Percentiles rank a stretch among this genome's conserved stretches.
Conservation (phyloP, 2,113 vertebrate species). For the Bolborhynchus lineola region DNA sequence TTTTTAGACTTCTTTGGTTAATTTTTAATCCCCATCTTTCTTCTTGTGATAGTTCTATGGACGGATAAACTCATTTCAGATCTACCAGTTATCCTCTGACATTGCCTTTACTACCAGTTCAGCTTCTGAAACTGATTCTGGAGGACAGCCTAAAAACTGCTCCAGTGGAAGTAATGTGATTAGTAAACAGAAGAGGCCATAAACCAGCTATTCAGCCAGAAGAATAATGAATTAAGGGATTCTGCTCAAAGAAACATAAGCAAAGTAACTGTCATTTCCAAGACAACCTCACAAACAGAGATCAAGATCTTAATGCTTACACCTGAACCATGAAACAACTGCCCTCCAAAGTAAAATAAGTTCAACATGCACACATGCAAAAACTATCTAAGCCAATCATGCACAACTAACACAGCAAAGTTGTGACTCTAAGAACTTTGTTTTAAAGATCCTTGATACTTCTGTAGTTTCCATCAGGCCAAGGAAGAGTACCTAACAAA, state of each 20-base stretch:
- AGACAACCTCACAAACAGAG: background rate
- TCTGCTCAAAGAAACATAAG: background rate
- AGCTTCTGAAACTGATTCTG: background rate
- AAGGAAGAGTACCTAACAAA: background rate
- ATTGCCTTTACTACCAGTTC: background rate
- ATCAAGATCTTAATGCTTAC: background rate
- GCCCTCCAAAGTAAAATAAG: background rate
- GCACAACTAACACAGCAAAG: background rate
- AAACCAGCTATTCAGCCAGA: background rate
- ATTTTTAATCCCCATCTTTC: constrained; percentile 52
- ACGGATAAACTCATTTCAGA: constrained; percentile 26
- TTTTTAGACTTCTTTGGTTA: constrained; percentile 29
- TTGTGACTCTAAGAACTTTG: background rate
- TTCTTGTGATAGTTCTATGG: constrained; percentile 9
- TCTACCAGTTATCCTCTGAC: background rate
- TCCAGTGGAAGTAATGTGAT: background rate
- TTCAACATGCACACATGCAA: background rate
- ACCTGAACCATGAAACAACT: background rate
- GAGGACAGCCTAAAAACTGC: background rate
- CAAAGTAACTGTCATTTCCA: background rate
- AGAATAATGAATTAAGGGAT: background rate
- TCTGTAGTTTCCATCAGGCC: background rate
- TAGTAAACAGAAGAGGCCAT: background rate
- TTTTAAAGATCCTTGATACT: background rate
- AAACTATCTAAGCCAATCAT: background rate